These are phyloP conservation scores for Adelphocoris suturalis DNA, from an alignment of 2,888 invertebrate species.

Conservation along the genomic window DNA sequence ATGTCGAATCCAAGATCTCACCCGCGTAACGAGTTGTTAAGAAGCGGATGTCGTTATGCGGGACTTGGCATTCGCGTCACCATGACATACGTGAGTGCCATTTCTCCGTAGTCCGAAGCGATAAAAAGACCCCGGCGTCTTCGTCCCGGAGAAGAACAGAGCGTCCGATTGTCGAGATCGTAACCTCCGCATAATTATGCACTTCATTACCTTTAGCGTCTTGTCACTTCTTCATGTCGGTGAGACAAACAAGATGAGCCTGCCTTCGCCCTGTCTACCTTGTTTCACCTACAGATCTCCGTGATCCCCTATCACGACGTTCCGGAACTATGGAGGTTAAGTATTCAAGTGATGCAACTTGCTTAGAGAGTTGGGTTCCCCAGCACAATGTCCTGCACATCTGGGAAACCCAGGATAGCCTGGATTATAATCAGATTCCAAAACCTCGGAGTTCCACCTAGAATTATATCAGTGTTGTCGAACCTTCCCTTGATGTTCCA, in stretches of 20 bases:
- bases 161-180: constrained; percentile 30
- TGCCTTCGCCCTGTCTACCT: background rate
- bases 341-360: constrained; percentile 13
- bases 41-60: constrained; percentile 30
- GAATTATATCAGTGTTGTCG: too few relatives aligned
- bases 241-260: background rate
- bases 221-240: constrained; percentile 25
- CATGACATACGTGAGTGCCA: constrained; percentile 39
- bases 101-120: background rate
- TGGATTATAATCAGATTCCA: background rate
- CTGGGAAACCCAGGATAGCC: background rate
- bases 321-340: background rate
- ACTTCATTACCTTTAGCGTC: background rate
- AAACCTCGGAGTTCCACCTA: too few relatives aligned
- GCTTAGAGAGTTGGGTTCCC: background rate
- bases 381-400: background rate
- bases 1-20: background rate
- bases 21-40: background rate
- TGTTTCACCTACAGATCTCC: constrained; percentile 8
- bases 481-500: too few relatives aligned
- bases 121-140: background rate
- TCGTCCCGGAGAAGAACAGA: background rate
- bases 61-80: constrained; percentile 14
- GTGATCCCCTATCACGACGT: constrained; percentile 35
- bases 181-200: constrained; percentile 19